phyloP scores from a whole-genome alignment of 2,797 vertebrate genomes.

The Anabas testudineus region DNA sequence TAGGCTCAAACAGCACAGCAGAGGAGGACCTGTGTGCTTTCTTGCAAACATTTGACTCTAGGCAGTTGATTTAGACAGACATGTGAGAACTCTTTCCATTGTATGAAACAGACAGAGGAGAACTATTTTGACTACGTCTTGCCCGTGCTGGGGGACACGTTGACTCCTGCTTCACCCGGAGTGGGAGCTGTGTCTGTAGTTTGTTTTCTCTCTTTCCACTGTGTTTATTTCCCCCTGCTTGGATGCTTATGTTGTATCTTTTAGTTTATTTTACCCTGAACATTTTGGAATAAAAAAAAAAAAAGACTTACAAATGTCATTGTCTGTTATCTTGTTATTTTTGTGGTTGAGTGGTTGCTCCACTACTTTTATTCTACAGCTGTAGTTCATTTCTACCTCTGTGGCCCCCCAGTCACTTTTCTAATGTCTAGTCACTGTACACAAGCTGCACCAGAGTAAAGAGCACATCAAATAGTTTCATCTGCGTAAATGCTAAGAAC shows the following conservation, averaged over 20 bases:
- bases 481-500: no score
- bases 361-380: no score
- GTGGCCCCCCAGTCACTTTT: no score
- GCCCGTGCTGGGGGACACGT: constrained; percentile 9
- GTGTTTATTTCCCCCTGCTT: constrained; percentile 64
- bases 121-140: constrained; percentile 35
- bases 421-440: no score
- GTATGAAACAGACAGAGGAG: constrained; percentile 7
- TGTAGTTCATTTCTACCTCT: no score
- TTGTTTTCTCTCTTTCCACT: constrained; percentile 40
- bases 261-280: constrained; percentile 82
- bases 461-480: no score
- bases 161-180: constrained; percentile 4
- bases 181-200: neutral
- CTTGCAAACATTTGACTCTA: constrained; percentile 35
- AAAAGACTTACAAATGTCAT: constrained; percentile 60
- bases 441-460: no score
- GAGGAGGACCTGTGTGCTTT: constrained; percentile 32
- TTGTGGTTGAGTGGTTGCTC: constrained; percentile 2
- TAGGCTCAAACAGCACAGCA: constrained; percentile 11
- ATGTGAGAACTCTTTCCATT: constrained; percentile 4
- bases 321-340: constrained; percentile 42
- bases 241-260: constrained; percentile 80
- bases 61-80: neutral
- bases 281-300: constrained; percentile 85